Conservation (phyloP, 2,797 vertebrate species). For the Synanceia verrucosa region DNA sequence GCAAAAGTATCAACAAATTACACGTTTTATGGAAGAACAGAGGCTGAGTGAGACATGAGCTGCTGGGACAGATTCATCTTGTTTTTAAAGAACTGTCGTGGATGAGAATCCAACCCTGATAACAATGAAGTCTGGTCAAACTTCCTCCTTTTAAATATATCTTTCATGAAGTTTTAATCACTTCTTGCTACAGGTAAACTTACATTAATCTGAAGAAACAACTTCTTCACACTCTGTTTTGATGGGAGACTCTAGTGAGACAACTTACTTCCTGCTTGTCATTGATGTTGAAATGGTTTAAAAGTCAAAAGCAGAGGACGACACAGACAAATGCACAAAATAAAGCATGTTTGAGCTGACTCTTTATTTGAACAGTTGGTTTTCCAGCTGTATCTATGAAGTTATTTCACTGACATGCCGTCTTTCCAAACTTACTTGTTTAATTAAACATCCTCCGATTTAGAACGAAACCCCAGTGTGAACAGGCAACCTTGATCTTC, state of each 20-base stretch:
- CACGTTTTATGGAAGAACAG: neutral
- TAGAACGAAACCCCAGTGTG: constrained; percentile 45
- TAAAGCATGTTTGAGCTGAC: neutral
- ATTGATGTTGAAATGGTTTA: neutral
- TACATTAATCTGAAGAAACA: neutral
- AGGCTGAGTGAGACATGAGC: neutral
- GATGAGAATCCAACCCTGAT: neutral
- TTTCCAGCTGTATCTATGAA: constrained; percentile 13
- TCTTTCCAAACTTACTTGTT: constrained; percentile 29
- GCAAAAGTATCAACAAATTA: constrained; percentile 1
- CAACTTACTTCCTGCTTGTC: neutral
- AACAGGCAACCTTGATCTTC: constrained; percentile 56
- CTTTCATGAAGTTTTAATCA: neutral
- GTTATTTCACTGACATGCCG: constrained; percentile 18
- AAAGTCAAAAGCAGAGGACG: constrained; percentile 1
- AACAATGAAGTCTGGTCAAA: neutral
- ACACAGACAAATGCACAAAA: neutral
- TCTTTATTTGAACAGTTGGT: neutral
- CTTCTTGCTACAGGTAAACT: neutral
- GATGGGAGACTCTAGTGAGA: neutral
- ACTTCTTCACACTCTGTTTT: neutral
- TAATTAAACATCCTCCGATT: constrained; percentile 52
- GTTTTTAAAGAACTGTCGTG: neutral
- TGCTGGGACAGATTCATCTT: neutral
- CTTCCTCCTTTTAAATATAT: neutral